A percentile compares a stretch with the other conserved stretches of the same genome.
Evolutionary conservation across 2,888 invertebrate species (phyloP).

Genomic region (Fragum fragum): DNA sequence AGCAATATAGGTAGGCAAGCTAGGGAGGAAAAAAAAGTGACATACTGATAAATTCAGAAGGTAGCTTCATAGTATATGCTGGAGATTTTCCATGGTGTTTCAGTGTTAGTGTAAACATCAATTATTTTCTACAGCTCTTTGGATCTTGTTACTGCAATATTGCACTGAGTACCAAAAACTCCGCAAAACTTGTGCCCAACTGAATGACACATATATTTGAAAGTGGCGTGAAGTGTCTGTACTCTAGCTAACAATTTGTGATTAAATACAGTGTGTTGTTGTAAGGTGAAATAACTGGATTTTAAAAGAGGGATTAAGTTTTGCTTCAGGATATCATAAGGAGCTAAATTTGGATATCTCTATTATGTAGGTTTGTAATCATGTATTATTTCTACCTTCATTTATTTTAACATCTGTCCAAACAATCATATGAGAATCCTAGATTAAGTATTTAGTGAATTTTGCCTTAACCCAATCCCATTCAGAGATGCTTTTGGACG

Average conservation of each 20-base stretch:
- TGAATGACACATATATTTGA: constrained; percentile 10
- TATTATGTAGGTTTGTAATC: not conserved
- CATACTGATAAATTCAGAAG: not conserved
- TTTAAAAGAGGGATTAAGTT: not conserved
- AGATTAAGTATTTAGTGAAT: no score
- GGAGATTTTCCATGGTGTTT: constrained; percentile 7
- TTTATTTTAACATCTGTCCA: no score
- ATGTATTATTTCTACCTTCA: not conserved
- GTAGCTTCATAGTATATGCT: not conserved
- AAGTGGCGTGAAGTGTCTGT: constrained; percentile 4
- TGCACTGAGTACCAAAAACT: not conserved
- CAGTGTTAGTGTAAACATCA: constrained; percentile 3
- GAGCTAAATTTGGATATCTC: not conserved
- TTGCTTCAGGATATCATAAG: not conserved
- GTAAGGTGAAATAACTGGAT: not conserved
- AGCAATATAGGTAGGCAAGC: not conserved
- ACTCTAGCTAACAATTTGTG: no score
- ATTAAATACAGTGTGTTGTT: not conserved
- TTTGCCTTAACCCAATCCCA: no score
- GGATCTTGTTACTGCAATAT: not conserved
- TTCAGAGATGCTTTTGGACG: no score
- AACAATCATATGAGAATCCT: no score
- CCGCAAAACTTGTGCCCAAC: constrained; percentile 1
- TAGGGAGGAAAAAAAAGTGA: not conserved
- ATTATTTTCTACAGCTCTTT: not conserved